Evolutionary conservation across 2,113 vertebrate genomes (phyloP).

Genomic region (human): DNA sequence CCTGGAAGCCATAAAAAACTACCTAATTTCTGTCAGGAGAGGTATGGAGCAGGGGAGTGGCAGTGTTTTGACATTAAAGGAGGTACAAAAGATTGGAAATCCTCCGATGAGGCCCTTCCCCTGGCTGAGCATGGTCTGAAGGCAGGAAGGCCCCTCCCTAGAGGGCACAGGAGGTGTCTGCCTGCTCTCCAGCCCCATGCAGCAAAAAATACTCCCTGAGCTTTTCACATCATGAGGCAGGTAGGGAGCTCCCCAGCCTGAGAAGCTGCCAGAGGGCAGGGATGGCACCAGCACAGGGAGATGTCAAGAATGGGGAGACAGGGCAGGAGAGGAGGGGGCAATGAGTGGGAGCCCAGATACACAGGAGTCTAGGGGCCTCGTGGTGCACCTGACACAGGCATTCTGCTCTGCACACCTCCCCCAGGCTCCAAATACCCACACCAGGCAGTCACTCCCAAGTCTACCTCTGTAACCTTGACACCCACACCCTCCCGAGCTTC

Average conservation of each 20-base stretch:
- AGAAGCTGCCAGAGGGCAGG: background rate
- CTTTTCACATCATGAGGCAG: background rate
- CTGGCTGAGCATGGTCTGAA: background rate
- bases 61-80: background rate
- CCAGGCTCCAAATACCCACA: background rate
- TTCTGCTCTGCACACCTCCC: background rate
- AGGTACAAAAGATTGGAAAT: background rate
- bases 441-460: background rate
- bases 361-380: background rate
- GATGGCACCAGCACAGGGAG: background rate
- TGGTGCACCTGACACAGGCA: accelerated
- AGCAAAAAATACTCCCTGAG: background rate
- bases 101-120: background rate
- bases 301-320: background rate
- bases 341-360: background rate
- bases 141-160: background rate
- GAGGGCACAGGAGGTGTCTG: background rate
- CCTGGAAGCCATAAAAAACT: background rate
- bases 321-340: background rate
- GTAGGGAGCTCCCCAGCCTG: background rate
- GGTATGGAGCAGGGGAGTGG: background rate
- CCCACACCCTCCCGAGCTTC: background rate
- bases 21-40: background rate
- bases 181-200: background rate
- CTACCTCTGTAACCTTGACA: background rate